Evolutionary conservation across 92 coral and sea anemone species (phyloP), one percentile per base, ranked within the genome.

Genomic region (Phenganax stokvisi): DNA sequence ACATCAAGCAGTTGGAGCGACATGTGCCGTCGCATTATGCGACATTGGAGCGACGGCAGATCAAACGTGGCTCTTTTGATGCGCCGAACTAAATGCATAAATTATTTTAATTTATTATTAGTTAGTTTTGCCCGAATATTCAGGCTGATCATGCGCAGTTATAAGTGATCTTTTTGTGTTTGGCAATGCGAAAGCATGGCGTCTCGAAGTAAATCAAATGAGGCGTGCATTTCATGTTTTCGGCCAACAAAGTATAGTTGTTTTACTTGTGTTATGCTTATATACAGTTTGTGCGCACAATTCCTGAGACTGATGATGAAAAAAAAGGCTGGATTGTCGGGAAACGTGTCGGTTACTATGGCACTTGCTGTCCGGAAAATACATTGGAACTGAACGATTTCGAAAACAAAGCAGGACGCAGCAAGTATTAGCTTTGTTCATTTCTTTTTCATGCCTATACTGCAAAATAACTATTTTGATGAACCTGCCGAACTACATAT

Each of bases 291-390:
- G 55, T 88, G 25, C 25, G 88, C 62, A 80, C 88, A 56, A 72
- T 81, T 53, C 71, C 86, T 37, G 88, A 88, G 56, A 71, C 25
- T 59, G 83, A 81, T 56, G 89, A 86, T 44, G 86, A 81, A 55
- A 63, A 57, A 3, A 51, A 61, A 27, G 85, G 82, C 15, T 85
- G 85, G 83, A 73, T 29, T 28, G 70, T 68, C 17, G 85, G 81
- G 7, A 74, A 65, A 56, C 76, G 86, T 3, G 86, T 86, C 15
- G 86, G 86, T 10, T 67, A 82, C 72, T 86, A 83, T 66, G 51
- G 58, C 37, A 30, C 37, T 10, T 86, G 86, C 51, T 37, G 64
- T 56, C 31, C 68, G 54, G 89, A 81, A 71, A 47, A 31, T 10
- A 57, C 44, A 77, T 62, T 57, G 4, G 67, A 28, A 56, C 12